Evolutionary conservation across 2,797 vertebrate genomes (phyloP).

Genomic region (Ibycter americanus): DNA sequence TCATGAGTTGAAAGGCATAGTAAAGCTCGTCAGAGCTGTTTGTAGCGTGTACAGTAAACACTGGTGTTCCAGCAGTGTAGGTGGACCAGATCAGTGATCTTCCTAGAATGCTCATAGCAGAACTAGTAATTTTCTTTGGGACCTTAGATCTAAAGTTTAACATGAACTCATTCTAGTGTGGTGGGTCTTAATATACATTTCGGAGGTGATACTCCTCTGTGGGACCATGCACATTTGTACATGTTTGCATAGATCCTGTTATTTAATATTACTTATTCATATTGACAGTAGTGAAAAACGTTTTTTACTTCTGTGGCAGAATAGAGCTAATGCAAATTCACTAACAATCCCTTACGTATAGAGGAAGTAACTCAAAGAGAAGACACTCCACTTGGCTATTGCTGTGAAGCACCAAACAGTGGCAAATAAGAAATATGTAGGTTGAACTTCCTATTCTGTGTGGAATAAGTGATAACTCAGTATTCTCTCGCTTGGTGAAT

Average conservation of each 20-base stretch:
- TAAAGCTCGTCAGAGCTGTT: not conserved
- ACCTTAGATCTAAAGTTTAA: not conserved
- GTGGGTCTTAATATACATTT: not conserved
- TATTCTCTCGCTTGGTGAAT: not conserved
- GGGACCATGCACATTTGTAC: accelerated
- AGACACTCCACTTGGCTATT: not conserved
- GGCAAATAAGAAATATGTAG: not conserved
- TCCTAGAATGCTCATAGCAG: not conserved
- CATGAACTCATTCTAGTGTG: not conserved
- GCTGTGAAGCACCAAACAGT: not conserved
- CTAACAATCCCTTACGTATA: not conserved
- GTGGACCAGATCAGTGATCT: not conserved
- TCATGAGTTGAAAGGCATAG: not conserved
- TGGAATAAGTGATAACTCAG: not conserved
- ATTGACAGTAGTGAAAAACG: not conserved
- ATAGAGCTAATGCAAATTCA: not conserved
- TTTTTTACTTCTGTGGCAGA: not conserved
- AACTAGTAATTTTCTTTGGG: not conserved
- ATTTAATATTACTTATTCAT: not conserved
- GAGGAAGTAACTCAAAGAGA: not conserved
- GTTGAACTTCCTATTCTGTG: not conserved
- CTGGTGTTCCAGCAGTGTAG: not conserved
- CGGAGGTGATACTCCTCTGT: not conserved
- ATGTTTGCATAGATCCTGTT: not conserved
- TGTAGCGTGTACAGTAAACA: not conserved